phyloP scores from a whole-genome alignment of 2,797 vertebrate genomes.

The Sebastes matsubarae region DNA sequence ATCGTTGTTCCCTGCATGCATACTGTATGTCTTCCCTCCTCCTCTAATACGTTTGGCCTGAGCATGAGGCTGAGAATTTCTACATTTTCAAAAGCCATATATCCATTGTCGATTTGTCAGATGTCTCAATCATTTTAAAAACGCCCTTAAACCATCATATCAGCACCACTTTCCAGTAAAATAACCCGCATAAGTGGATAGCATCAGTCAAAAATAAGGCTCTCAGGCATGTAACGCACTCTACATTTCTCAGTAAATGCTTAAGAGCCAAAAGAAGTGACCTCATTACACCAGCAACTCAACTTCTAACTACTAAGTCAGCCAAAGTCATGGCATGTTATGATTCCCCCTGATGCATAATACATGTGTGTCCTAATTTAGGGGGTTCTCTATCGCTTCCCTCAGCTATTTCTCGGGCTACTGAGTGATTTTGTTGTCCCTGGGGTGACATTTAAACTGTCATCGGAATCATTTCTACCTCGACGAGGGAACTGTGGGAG shows the following conservation, averaged over 20 bases:
- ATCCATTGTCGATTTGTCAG: slow-evolving; percentile 8
- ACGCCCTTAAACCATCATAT: slow-evolving; percentile 10
- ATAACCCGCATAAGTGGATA: slow-evolving; percentile 32
- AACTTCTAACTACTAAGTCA: slow-evolving; percentile 61
- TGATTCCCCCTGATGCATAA: slow-evolving; percentile 70
- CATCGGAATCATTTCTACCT: slow-evolving; percentile 47
- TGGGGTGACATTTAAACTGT: slow-evolving; percentile 48
- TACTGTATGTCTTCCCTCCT: neutral
- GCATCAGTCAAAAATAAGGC: slow-evolving; percentile 40
- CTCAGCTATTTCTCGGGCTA: slow-evolving; percentile 50
- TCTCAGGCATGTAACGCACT: slow-evolving; percentile 21
- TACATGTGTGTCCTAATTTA: slow-evolving; percentile 70
- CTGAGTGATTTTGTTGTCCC: slow-evolving; percentile 40
- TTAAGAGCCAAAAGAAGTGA: slow-evolving; percentile 56
- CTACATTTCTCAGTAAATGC: slow-evolving; percentile 35
- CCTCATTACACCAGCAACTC: slow-evolving; percentile 65
- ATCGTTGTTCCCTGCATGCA: slow-evolving; percentile 21
- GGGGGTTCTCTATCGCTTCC: slow-evolving; percentile 14
- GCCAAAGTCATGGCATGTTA: slow-evolving; percentile 62
- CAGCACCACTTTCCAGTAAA: slow-evolving; percentile 24
- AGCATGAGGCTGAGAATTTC: slow-evolving; percentile 9
- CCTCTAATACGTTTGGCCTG: neutral
- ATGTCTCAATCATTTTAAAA: slow-evolving; percentile 23
- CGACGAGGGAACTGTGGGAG: slow-evolving; percentile 24
- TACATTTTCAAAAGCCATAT: neutral